Base-by-base conservation (phyloP, 2,888 invertebrate species). In the Macrosoma leucophasiata region DNA sequence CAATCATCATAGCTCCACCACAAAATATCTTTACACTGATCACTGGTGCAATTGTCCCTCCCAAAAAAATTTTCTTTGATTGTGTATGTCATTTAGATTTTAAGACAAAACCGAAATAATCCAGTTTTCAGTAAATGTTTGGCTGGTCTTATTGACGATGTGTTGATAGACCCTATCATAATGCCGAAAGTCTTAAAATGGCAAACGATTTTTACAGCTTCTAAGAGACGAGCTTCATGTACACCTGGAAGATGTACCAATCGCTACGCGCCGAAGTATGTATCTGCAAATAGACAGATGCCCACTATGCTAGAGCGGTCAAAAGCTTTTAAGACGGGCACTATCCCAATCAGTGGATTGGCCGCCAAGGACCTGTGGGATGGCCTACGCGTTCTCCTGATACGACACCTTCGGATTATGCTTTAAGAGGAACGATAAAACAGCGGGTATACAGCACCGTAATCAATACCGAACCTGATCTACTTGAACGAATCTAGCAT, bases 371-470 rank as follows among this genome's bases (percentile, higher is more conserved):
- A 27, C 36, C 46, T 6, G 33, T 45, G 8, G 31, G 28, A 6
- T 46, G 47, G 45, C 43, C 41, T 29, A 36, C 41, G n/a, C 44
- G 46, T 21, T 45, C 49, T 20, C 43, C 41, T 7, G 49, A 46
- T 19, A 23, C 46, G 22, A 46, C 41, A 12, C 44, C 45, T 1
- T 9, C 46, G 4, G 41, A 47, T 25, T 50, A 31, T 29, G 43
- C 40, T 31, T 22, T 36, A n/a, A 42, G 40, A 40, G 46, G 46
- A 6, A 24, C 17, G 15, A 37, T 39, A 26, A 45, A 41, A 21
- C 36, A 48, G 39, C 29, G 24, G 6, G 34, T 43, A n/a, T 41
- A 39, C 29, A 30, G 15, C 14, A 21, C 22, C 22, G 10, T 11
- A 2, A 22, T 10, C 11, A 10, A 22, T n/a, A n/a, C n/a, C n/a